Base-by-base conservation (phyloP, 2,113 vertebrate genomes). In the Hyla sarda region DNA sequence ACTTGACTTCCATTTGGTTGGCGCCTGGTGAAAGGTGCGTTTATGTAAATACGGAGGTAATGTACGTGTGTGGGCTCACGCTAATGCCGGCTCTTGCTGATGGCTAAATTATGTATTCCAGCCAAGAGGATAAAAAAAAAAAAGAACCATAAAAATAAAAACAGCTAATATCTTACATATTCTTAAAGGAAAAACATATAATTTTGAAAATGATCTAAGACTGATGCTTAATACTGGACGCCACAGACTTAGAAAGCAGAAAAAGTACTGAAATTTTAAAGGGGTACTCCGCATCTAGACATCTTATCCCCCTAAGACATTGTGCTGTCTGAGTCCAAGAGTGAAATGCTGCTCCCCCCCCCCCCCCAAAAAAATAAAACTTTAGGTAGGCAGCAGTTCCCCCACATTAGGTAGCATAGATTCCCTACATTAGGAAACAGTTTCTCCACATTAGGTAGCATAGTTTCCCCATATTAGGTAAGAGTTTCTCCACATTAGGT, bases 1-100 rank as follows among this genome's bases (percentile, higher is more conserved):
- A 60, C 52, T 79, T 41, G 37, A 62, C 34, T 80, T 34, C 34
- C 56, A 62, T 52, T 41, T 52, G 1, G 8, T 11, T 25, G 1
- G 9, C 12, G 34, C 9, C 14, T 4, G 5, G 21, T 56, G 69
- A 84, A 62, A 30, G 16, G 16, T 62, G 32, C 76, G 72, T 73
- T 75, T 76, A 60, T 28, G 52, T 84, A 75, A 84, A 76, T 75
- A 76, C 23, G 50, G 37, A 37, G 54, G 71, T 48, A 62, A n/a
- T 56, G 23, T 16, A 28, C 50, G 10, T 54, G 69, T 60, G 82
- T 83, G 69, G 82, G 69, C 69, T 74, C 25, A 58, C 32, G 1
- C 8, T 45, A 58, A 83, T 74, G 2, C 50, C 80, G 3, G 25
- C 2, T 47, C 45, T 34, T n/a, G 28, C 28, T 60, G 37, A 60